Base-by-base conservation (phyloP, 2,888 invertebrate species). In the Dusona sp. region DNA sequence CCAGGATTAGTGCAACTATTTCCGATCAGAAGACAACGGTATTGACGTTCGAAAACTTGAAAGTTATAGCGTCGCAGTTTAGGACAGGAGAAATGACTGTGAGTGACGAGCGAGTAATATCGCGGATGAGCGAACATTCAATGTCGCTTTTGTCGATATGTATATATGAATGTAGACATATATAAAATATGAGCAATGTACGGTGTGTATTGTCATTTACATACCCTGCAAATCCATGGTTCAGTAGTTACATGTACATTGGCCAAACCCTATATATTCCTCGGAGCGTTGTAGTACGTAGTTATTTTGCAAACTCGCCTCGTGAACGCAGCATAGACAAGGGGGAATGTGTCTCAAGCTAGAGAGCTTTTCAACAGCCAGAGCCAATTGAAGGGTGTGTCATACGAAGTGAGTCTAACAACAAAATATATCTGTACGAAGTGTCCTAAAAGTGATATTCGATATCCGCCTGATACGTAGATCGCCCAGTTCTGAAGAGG, bases 41-140 rank as follows among this genome's bases (percentile, higher is more conserved):
- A 25, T 48, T 33, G 48, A 51, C 72, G 29, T 51, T 74, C 74
- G 9, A 74, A 74, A 42, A 74, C 25, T 57, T 61, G 25, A 19
- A 42, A 74, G 61, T 57, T 57, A 57, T 57, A 57, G 57, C 57
- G 61, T 25, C 36, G 38, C 36, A 33, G 54, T 74, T 38, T 45
- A 68, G 25, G 68, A 68, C 38, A 68, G 25, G 33, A 77, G 29
- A 48, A 25, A 16, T 48, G 48, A 51, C 25, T 33, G 67, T 48
- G 79, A 83, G 70, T 67, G 79, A 83, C 86, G 68, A 73, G 83
- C 70, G 65, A 70, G 33, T 33, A 75, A 68, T 61, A 61, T n/a
- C 38, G 45, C 38, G 84, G 79, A 75, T 84, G 61, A 84, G 45
- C n/a, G 79, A 77, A 64, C 70, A 72, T 73, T 36, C 79, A 65